Evolutionary conservation across 1,140 invertebrate genomes (phyloP).

Genomic region (Andricus grossulariae): DNA sequence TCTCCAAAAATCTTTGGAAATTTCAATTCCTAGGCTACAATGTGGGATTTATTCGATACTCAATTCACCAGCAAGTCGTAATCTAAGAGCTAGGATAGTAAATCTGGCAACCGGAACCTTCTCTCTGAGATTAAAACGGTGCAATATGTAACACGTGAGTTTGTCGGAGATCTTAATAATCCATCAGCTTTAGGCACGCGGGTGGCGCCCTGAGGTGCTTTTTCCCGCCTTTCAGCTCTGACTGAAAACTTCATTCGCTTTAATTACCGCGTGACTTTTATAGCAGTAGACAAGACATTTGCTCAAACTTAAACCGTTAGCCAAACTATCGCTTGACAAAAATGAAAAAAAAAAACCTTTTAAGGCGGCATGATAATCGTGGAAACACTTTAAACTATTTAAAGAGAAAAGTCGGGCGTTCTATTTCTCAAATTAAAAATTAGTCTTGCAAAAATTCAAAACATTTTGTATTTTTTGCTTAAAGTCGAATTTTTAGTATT

Average conservation of each 20-base stretch:
- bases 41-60: neutral
- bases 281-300: neutral
- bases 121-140: constrained; percentile 24
- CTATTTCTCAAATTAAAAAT: too few relatives aligned
- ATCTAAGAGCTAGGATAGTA: neutral
- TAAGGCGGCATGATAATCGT: too few relatives aligned
- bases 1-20: neutral
- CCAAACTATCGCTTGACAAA: neutral
- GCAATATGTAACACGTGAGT: constrained; percentile 11
- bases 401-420: too few relatives aligned
- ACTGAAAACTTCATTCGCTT: neutral
- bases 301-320: neutral
- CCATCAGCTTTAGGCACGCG: constrained; percentile 26
- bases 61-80: neutral
- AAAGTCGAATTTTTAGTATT: too few relatives aligned
- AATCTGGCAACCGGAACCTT: constrained; percentile 16
- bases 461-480: too few relatives aligned
- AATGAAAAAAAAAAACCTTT: too few relatives aligned
- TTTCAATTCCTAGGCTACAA: neutral
- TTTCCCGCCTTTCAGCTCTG: neutral
- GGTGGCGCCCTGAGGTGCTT: constrained; percentile 18
- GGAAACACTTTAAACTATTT: too few relatives aligned
- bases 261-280: neutral
- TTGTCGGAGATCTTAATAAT: constrained; percentile 22
- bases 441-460: too few relatives aligned